phyloP scores from a whole-genome alignment of 2,113 vertebrate species.

The Pteronura brasiliensis region DNA sequence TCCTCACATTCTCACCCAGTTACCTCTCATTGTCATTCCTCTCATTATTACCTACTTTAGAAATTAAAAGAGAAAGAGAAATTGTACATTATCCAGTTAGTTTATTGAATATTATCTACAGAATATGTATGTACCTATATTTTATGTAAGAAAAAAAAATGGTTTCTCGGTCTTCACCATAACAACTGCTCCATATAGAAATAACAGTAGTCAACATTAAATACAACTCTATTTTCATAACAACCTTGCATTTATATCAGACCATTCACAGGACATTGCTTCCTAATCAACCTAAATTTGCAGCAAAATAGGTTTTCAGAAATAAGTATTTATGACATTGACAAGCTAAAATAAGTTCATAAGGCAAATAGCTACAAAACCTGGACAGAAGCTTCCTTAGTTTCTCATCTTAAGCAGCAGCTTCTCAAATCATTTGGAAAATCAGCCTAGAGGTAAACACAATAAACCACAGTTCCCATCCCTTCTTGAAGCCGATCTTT shows the following conservation, averaged over 20 bases:
- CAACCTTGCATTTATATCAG: background rate
- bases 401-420: background rate
- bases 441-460: background rate
- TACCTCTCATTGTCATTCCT: constrained; percentile 24
- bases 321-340: background rate
- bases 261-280: background rate
- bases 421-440: constrained; percentile 19
- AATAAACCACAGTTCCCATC: background rate
- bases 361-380: constrained; percentile 18
- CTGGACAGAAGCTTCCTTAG: background rate
- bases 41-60: constrained; percentile 16
- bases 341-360: background rate
- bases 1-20: background rate
- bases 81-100: background rate
- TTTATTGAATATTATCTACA: background rate
- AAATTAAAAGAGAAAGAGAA: background rate
- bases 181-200: background rate
- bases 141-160: constrained; percentile 16
- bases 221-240: background rate
- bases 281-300: background rate
- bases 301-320: constrained; percentile 28
- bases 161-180: background rate
- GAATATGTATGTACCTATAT: background rate
- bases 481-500: background rate
- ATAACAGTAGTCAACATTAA: background rate